Percentiles rank a stretch among this genome's conserved stretches.
These are phyloP conservation scores for Shargacucullia verbasci DNA, from an alignment of 2,888 invertebrate genomes.

Conservation along the genomic window DNA sequence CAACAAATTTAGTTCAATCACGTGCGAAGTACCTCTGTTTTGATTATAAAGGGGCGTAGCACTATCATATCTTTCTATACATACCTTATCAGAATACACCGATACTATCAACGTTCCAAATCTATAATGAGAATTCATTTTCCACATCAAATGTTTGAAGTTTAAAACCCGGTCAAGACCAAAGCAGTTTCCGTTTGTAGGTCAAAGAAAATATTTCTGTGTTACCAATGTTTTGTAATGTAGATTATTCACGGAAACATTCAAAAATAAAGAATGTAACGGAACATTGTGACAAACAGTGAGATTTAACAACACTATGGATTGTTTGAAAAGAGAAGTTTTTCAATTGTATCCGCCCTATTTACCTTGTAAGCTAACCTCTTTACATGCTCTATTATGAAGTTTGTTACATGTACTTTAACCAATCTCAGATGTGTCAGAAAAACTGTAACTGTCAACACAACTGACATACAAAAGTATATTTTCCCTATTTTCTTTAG, in stretches of 20 bases:
- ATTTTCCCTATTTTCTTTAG: conserved; percentile 1
- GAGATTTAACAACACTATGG: conserved; percentile 11
- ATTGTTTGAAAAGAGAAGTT: conserved; percentile 17
- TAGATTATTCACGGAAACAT: conserved; percentile 41
- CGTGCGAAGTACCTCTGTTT: conserved; percentile 3
- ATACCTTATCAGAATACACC: conserved; percentile 24
- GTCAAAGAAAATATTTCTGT: conserved; percentile 48
- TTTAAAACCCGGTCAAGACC: conserved; percentile 46
- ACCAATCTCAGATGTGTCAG: conserved; percentile 10
- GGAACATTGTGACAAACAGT: conserved; percentile 12
- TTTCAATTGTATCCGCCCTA: conserved; percentile 16
- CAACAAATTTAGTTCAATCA: conserved; percentile 5
- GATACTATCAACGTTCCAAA: conserved; percentile 27
- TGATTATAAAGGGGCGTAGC: conserved; percentile 9
- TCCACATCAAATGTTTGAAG: conserved; percentile 23
- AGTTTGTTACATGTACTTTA: conserved; percentile 8
- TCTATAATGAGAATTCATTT: conserved; percentile 38
- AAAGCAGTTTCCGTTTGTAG: conserved; percentile 37
- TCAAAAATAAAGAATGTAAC: conserved; percentile 26
- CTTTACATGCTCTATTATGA: conserved; percentile 12
- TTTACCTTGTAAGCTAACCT: conserved; percentile 10
- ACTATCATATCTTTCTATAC: conserved; percentile 16
- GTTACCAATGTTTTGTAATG: conserved; percentile 47
- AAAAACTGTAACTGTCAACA: conserved; percentile 19
- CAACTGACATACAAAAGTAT: conserved; percentile 10